A percentile compares a stretch with the other conserved stretches of the same genome.
These are phyloP conservation scores for Piscicola geometra DNA, from an alignment of 2,888 invertebrate genomes.

Conservation along the genomic window DNA sequence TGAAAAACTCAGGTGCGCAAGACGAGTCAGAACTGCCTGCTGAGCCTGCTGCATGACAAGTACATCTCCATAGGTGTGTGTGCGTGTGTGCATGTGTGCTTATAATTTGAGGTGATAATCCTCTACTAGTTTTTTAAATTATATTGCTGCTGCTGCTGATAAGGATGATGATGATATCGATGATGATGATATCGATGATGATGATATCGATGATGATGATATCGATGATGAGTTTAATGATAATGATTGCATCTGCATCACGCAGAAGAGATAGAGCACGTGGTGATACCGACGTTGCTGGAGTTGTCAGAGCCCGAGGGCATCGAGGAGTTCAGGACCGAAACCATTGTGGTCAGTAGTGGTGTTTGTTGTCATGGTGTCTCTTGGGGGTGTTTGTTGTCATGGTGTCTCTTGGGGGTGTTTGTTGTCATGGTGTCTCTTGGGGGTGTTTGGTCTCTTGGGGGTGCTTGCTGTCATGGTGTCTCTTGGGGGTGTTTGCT, in stretches of 20 bases:
- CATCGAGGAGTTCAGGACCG: conserved; percentile 59
- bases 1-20: conserved; percentile 63
- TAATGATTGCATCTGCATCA: conserved; percentile 31
- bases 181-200: too few species aligned
- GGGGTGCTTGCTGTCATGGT: too few species aligned
- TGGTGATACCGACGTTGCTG: conserved; percentile 65
- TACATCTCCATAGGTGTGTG: conserved; percentile 50
- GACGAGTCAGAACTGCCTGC: conserved; percentile 64
- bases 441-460: too few species aligned
- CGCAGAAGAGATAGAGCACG: conserved; percentile 63
- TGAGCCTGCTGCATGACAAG: conserved; percentile 65
- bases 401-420: too few species aligned
- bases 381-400: too few species aligned
- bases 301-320: conserved; percentile 61
- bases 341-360: conserved; percentile 55
- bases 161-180: too few species aligned
- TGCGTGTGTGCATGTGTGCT: too few species aligned
- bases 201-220: neutral
- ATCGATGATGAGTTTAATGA: conserved; percentile 51
- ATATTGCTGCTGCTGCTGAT: conserved; percentile 47
- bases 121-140: conserved; percentile 61
- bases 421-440: too few species aligned
- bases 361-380: neutral
- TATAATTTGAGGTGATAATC: too few species aligned
- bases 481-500: too few species aligned